Percentiles rank a stretch among this genome's conserved stretches.
phyloP scores from a whole-genome alignment of 2,113 vertebrate species.

The Phyllopteryx taeniolatus region DNA sequence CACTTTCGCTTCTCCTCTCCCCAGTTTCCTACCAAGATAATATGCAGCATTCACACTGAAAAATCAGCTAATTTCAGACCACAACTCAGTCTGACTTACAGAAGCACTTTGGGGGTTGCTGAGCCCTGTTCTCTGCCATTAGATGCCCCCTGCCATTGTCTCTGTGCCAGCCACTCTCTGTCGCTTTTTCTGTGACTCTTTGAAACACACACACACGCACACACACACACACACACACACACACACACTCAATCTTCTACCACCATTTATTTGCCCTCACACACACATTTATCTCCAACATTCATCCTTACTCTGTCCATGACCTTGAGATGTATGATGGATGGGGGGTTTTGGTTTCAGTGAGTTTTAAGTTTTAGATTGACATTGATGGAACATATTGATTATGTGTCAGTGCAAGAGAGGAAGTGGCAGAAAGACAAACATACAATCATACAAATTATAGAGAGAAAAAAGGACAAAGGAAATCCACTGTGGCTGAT shows the following conservation, averaged over 20 bases:
- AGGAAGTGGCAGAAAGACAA: constrained; percentile 33
- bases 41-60: constrained; percentile 63
- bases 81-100: constrained; percentile 63
- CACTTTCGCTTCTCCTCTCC: constrained; percentile 42
- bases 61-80: constrained; percentile 71
- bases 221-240: constrained; percentile 31
- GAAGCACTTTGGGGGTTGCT: constrained; percentile 64
- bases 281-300: constrained; percentile 55
- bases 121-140: constrained; percentile 64
- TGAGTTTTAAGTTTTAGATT: constrained; percentile 67
- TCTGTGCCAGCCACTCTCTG: constrained; percentile 57
- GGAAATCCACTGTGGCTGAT: constrained; percentile 12
- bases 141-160: constrained; percentile 54
- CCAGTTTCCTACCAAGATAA: constrained; percentile 61
- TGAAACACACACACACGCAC: constrained; percentile 24
- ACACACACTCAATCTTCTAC: constrained; percentile 36
- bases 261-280: constrained; percentile 21
- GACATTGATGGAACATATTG: constrained; percentile 58
- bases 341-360: constrained; percentile 60
- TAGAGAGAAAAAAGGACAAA: constrained; percentile 9
- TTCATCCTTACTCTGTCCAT: constrained; percentile 49
- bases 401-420: constrained; percentile 46
- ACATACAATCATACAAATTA: constrained; percentile 54
- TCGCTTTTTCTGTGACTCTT: constrained; percentile 38
- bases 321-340: constrained; percentile 71